Conservation (phyloP, 2,113 vertebrate species). For the Syrmaticus mikado region DNA sequence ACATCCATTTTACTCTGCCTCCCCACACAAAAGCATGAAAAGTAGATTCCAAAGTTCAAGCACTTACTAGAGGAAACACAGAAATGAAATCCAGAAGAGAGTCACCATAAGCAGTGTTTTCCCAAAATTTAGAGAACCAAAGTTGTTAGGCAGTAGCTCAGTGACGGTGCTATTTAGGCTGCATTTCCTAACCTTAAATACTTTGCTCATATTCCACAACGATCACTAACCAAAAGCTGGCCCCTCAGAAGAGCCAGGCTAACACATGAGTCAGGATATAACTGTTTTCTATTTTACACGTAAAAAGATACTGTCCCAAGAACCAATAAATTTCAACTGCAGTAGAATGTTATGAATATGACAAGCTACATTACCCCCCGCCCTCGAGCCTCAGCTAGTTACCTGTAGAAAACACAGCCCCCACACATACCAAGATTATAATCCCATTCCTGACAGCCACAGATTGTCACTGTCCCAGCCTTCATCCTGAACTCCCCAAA, state of each 20-base stretch:
- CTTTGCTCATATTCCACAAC: not conserved
- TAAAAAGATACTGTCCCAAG: not conserved
- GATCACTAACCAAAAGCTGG: not conserved
- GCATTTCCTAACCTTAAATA: not conserved
- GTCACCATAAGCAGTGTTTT: not conserved
- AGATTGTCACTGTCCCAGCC: not conserved
- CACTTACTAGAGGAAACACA: constrained; percentile 3
- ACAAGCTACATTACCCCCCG: rapidly evolving
- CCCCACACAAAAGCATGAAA: not conserved
- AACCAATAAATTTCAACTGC: not conserved
- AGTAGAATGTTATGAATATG: not conserved
- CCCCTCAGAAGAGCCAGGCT: not conserved
- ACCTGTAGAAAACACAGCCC: not conserved
- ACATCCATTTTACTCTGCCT: constrained; percentile 41
- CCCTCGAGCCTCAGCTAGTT: not conserved
- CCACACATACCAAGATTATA: not conserved
- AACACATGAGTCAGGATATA: not conserved
- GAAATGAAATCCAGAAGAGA: not conserved
- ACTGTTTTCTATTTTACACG: not conserved
- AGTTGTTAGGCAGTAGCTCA: not conserved
- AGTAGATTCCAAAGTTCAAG: constrained; percentile 67
- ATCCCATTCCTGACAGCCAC: not conserved
- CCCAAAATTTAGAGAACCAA: not conserved
- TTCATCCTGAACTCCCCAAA: not conserved
- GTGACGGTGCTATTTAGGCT: not conserved